These are phyloP conservation scores for Onychostruthus taczanowskii DNA, from an alignment of 2,113 vertebrate genomes.

Conservation along the genomic window DNA sequence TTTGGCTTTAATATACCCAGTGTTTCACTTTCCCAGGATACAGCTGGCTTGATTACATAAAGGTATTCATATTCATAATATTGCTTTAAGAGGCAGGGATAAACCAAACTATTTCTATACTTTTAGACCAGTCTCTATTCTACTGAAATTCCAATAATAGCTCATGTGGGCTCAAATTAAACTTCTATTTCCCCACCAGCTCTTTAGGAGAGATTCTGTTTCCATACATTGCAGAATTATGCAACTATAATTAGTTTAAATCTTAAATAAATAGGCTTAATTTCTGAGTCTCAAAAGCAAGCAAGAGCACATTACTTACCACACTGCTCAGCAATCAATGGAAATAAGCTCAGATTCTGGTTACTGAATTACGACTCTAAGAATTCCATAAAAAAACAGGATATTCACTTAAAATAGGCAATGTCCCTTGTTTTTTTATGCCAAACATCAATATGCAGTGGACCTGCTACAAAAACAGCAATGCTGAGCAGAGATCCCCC, in stretches of 20 bases:
- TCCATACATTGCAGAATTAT: background rate
- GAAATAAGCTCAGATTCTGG: background rate
- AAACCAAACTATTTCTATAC: background rate
- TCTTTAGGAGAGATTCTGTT: conserved; percentile 6
- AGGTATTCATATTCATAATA: conserved; percentile 63
- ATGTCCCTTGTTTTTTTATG: background rate
- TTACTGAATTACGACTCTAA: background rate
- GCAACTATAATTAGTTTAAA: background rate
- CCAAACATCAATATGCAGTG: background rate
- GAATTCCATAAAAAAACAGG: background rate
- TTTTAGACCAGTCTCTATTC: conserved; percentile 21
- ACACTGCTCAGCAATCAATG: background rate
- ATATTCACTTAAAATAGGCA: background rate
- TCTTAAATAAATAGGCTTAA: conserved; percentile 25
- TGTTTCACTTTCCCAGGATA: conserved; percentile 59
- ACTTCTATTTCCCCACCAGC: background rate
- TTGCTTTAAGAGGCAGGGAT: background rate
- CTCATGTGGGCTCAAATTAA: background rate
- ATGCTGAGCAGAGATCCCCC: background rate
- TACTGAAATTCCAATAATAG: conserved; percentile 27
- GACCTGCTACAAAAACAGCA: background rate
- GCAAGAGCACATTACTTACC: background rate
- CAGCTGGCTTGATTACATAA: conserved; percentile 39
- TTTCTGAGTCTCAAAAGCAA: conserved; percentile 14
- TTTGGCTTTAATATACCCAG: conserved; percentile 58